A percentile compares a stretch with the other conserved stretches of the same genome.
These are phyloP conservation scores for Odontamblyopus rebecca DNA, from an alignment of 2,797 vertebrate species.

Conservation along the genomic window DNA sequence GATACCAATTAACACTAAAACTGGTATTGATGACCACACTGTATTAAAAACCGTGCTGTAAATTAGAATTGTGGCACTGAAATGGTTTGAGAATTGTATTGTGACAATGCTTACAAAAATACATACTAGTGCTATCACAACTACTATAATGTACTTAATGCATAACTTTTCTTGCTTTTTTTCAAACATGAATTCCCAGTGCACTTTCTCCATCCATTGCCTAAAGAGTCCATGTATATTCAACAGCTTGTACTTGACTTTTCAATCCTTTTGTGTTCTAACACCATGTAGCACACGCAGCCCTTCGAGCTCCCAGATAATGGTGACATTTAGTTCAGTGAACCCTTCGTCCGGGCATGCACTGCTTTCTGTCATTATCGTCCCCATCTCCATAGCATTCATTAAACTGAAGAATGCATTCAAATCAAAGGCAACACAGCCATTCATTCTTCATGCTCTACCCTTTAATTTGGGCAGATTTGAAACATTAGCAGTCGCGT, in stretches of 20 bases:
- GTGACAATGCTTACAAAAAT: too few species aligned
- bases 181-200: background rate
- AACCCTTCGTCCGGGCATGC: constrained; percentile 48
- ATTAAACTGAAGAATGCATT: constrained; percentile 44
- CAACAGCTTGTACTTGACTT: constrained; percentile 29
- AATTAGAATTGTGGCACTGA: too few species aligned
- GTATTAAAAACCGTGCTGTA: too few species aligned
- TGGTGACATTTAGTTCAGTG: constrained; percentile 63
- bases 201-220: background rate
- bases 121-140: too few species aligned
- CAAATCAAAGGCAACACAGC: constrained; percentile 44
- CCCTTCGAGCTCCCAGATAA: constrained; percentile 42
- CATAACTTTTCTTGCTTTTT: too few species aligned
- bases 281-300: constrained; percentile 41
- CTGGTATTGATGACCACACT: too few species aligned
- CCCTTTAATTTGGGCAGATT: constrained; percentile 36
- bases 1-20: too few species aligned
- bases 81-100: too few species aligned
- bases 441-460: constrained; percentile 25
- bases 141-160: background rate
- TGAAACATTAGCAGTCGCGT: constrained; percentile 24
- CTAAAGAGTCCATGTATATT: constrained; percentile 13
- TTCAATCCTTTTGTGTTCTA: constrained; percentile 30
- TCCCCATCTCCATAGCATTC: constrained; percentile 48
- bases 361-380: constrained; percentile 52